phyloP scores from a whole-genome alignment of 2,888 invertebrate genomes.

The Conomelus anceps region DNA sequence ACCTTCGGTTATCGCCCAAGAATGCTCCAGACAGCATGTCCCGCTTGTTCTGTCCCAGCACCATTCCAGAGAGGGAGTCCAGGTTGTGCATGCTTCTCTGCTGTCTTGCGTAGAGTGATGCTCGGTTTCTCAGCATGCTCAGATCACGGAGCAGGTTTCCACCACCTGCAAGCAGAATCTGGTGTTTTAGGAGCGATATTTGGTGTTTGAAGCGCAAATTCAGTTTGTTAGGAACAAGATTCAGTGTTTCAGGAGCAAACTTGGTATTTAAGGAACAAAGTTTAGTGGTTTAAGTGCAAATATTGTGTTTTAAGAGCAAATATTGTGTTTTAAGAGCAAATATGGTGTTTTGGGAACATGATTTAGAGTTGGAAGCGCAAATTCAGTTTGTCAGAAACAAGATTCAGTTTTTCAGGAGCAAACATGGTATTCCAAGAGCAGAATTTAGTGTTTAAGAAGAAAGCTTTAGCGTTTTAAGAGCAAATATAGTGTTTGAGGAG shows the following conservation, averaged over 20 bases:
- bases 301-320: too few relatives aligned
- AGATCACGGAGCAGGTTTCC: constrained; percentile 38
- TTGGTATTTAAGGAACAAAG: too few relatives aligned
- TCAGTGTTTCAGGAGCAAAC: too few relatives aligned
- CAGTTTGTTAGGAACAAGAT: neutral
- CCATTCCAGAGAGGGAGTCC: constrained; percentile 43
- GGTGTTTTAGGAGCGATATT: neutral
- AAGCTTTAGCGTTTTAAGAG: too few relatives aligned
- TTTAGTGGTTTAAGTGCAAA: too few relatives aligned
- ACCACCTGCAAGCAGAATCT: constrained; percentile 31
- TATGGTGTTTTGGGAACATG: neutral
- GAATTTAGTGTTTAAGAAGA: too few relatives aligned
- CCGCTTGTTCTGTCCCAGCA: constrained; percentile 43
- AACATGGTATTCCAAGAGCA: too few relatives aligned
- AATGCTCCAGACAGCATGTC: neutral
- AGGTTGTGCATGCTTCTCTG: constrained; percentile 38
- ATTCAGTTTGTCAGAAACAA: neutral
- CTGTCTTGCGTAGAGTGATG: constrained; percentile 24
- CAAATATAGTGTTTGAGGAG: too few relatives aligned
- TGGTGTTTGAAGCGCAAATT: neutral
- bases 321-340: too few relatives aligned
- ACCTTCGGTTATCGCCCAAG: constrained; percentile 28
- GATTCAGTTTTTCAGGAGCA: too few relatives aligned
- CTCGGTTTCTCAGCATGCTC: constrained; percentile 32
- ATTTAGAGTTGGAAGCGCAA: neutral